Evolutionary conservation across 2,888 invertebrate species (phyloP).

Genomic region (Chesias legatella): DNA sequence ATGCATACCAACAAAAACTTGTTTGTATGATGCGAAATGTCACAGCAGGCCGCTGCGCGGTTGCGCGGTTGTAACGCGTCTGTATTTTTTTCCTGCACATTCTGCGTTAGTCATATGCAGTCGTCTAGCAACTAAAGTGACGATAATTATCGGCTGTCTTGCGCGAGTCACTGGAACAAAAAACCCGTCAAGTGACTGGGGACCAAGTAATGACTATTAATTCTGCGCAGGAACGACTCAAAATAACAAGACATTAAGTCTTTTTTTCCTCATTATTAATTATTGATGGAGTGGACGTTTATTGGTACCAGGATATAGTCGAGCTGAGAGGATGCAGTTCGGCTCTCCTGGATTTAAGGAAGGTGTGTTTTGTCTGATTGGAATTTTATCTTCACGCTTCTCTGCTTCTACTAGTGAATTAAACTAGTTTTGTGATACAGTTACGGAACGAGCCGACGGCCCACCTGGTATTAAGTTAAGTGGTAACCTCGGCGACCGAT

Average conservation of each 20-base stretch:
- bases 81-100: neutral
- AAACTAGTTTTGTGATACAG: no score
- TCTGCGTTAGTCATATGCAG: conserved; percentile 13
- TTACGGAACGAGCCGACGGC: no score
- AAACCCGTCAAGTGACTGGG: conserved; percentile 20
- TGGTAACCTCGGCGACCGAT: no score
- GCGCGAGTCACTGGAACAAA: conserved; percentile 17
- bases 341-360: no score
- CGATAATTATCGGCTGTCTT: conserved; percentile 17
- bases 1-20: conserved; percentile 1
- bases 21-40: conserved; percentile 7
- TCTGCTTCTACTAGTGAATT: no score
- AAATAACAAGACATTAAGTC: conserved; percentile 7
- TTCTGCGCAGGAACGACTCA: conserved; percentile 7
- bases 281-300: conserved; percentile 3
- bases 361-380: no score
- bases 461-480: no score
- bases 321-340: no score
- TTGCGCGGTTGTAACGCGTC: conserved; percentile 1
- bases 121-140: conserved; percentile 17
- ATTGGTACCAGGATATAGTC: neutral
- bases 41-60: neutral
- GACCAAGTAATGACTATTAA: conserved; percentile 10
- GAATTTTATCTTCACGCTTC: no score
- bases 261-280: conserved; percentile 2